A percentile compares a stretch with the other conserved stretches of the same genome.
Conservation (phyloP, 2,797 vertebrate species). For the Ambastaia sidthimunki region DNA sequence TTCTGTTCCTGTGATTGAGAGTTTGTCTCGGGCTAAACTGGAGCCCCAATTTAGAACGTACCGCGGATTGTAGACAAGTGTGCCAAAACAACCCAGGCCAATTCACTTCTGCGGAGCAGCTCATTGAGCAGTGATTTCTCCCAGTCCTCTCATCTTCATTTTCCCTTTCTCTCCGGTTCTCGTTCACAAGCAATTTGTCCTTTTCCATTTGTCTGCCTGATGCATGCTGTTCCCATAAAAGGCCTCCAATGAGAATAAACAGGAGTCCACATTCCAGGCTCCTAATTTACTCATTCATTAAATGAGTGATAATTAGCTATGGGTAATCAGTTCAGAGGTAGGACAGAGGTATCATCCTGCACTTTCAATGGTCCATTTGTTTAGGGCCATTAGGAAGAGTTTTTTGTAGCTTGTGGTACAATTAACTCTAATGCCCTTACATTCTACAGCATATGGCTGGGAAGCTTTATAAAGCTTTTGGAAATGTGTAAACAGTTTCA, state of each 20-base stretch:
- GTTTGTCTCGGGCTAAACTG: constrained; percentile 38
- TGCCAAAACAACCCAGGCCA: constrained; percentile 49
- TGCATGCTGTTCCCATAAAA: constrained; percentile 42
- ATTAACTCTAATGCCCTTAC: constrained; percentile 56
- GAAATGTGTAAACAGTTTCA: constrained; percentile 24
- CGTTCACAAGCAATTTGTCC: constrained; percentile 27
- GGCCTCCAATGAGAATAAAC: constrained; percentile 60
- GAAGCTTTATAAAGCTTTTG: constrained; percentile 25
- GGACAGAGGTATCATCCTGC: constrained; percentile 66
- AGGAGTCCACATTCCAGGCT: constrained; percentile 68
- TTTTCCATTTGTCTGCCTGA: constrained; percentile 56
- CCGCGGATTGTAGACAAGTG: constrained; percentile 35
- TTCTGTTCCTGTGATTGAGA: constrained; percentile 32
- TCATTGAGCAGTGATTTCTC: constrained; percentile 43
- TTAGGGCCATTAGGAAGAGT: constrained; percentile 72
- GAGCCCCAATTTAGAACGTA: constrained; percentile 26
- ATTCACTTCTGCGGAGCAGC: constrained; percentile 41
- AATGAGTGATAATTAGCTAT: constrained; percentile 73
- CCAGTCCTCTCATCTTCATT: constrained; percentile 5
- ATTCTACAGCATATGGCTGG: constrained; percentile 47
- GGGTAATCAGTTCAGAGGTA: constrained; percentile 73
- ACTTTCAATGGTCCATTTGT: constrained; percentile 74
- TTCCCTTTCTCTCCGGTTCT: constrained; percentile 16
- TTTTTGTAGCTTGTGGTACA: constrained; percentile 49
- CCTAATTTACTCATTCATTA: constrained; percentile 74